Evolutionary conservation across 1,140 invertebrate genomes (phyloP), one percentile per base, ranked within the genome.

Genomic region (Pseudobourletiella spinata): DNA sequence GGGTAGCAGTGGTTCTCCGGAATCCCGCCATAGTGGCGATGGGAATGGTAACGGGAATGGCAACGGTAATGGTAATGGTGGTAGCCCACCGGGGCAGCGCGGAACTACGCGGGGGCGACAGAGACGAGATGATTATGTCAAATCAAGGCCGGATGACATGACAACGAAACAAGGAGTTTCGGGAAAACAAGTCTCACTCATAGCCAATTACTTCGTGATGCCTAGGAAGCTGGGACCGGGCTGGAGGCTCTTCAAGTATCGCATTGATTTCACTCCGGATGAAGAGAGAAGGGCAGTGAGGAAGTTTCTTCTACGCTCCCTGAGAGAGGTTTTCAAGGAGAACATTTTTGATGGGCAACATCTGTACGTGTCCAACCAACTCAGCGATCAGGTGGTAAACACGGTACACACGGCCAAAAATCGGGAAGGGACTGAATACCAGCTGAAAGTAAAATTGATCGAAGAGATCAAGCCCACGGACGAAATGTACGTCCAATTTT

Each of bases 221-320:
- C 28, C 6, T 3, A 32, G 29, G n/a, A 18, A 24, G 16, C 3
- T 3, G 20, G 32, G 11, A 39, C 2, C 11, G 18, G 52, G 26
- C 11, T 55, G 52, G 52, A 55, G 32, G 29, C 22, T 55, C 18
- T 55, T 18, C 29, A 29, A 55, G 29, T 55, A 55, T 20, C 3
- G 20, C 3, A 32, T 55, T 29, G 52, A 55, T 2, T 55, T 11
- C 20, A 22, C 18, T 3, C 52, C 52, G 14, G 52, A 55, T 3
- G n/a, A 3, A 3, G 52, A 55, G 18, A 3, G 4, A 6, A 55
- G 18, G 39, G 22, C 15, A 3, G 3, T 32, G 4, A 3, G 30
- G 11, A 55, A 22, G 20, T 28, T 28, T 3, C 18, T 55, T 3
- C 14, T 55, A 6, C 20, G 26, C 11, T 11, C 4, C n/a, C 25